These are phyloP conservation scores for Notarius quadriscutis DNA, from an alignment of 2,113 vertebrate species.

Conservation along the genomic window DNA sequence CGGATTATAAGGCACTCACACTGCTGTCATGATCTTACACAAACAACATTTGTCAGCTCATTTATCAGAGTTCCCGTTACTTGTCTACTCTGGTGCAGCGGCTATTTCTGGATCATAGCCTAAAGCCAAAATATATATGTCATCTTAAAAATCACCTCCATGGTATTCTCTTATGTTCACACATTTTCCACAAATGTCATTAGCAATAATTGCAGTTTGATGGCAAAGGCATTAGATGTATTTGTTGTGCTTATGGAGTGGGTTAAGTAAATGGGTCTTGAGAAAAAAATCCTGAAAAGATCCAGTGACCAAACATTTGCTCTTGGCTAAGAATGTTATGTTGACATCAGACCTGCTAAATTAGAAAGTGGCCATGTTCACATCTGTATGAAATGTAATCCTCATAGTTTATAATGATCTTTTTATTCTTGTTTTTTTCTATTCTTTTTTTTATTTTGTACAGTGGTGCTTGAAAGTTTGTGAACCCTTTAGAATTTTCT, in stretches of 20 bases:
- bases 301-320: background rate
- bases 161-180: constrained; percentile 63
- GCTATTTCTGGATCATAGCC: constrained; percentile 70
- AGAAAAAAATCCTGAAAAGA: background rate
- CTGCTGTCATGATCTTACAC: constrained; percentile 74
- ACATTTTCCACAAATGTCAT: constrained; percentile 61
- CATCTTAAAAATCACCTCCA: constrained; percentile 63
- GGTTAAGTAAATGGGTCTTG: background rate
- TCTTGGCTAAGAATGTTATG: background rate
- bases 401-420: background rate
- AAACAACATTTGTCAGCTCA: constrained; percentile 80
- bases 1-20: constrained; percentile 60
- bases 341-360: background rate
- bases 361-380: background rate
- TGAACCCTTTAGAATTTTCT: too few species aligned
- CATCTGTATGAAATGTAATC: background rate
- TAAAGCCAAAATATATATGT: constrained; percentile 64
- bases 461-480: too few species aligned
- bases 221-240: constrained; percentile 14
- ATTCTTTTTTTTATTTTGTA: too few species aligned
- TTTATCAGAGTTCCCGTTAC: constrained; percentile 72
- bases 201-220: constrained; percentile 56
- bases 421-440: background rate
- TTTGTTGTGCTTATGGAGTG: constrained; percentile 8
- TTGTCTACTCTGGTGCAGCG: constrained; percentile 71